Percentiles rank a stretch among this genome's conserved stretches.
Conservation (phyloP, 1,140 invertebrate species). For the Stenopsyche tienmushanensis region DNA sequence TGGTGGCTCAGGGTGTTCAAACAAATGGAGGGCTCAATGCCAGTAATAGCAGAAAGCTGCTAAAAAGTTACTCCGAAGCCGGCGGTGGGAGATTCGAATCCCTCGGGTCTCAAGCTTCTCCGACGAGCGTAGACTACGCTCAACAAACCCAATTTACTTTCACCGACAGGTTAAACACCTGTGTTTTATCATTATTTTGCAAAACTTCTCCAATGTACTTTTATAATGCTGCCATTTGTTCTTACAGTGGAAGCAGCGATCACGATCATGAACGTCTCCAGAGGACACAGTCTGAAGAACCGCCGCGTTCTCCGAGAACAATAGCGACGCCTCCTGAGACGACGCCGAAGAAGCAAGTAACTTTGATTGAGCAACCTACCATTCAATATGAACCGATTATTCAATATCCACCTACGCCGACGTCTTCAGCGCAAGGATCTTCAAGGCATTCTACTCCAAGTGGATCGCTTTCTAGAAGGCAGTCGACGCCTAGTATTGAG, state of each 20-base stretch:
- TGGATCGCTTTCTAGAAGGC: conserved; percentile 25
- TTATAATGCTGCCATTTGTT: too few species aligned
- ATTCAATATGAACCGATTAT: conserved; percentile 28
- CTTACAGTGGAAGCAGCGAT: conserved; percentile 48
- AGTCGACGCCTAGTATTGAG: conserved; percentile 37
- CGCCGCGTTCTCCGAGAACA: conserved; percentile 69
- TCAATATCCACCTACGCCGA: conserved; percentile 21
- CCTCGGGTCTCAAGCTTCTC: conserved; percentile 41
- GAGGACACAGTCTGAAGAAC: conserved; percentile 80
- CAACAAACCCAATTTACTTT: conserved; percentile 34
- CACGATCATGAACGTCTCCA: conserved; percentile 74
- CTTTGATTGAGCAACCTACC: conserved; percentile 33
- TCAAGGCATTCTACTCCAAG: conserved; percentile 28
- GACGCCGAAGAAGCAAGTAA: conserved; percentile 40
- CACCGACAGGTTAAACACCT: conserved; percentile 32
- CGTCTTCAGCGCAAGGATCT: conserved; percentile 9
- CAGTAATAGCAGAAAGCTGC: conserved; percentile 66
- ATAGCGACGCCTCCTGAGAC: conserved; percentile 44
- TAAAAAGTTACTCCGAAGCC: conserved; percentile 83
- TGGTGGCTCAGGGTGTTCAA: conserved; percentile 86
- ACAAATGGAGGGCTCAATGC: conserved; percentile 73
- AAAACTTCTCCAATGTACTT: too few species aligned
- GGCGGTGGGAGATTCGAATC: conserved; percentile 58
- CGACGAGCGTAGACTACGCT: conserved; percentile 7
- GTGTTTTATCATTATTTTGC: background rate